phyloP scores from a whole-genome alignment of 2,888 invertebrate species.

The Hydroisotoma schaefferi region DNA sequence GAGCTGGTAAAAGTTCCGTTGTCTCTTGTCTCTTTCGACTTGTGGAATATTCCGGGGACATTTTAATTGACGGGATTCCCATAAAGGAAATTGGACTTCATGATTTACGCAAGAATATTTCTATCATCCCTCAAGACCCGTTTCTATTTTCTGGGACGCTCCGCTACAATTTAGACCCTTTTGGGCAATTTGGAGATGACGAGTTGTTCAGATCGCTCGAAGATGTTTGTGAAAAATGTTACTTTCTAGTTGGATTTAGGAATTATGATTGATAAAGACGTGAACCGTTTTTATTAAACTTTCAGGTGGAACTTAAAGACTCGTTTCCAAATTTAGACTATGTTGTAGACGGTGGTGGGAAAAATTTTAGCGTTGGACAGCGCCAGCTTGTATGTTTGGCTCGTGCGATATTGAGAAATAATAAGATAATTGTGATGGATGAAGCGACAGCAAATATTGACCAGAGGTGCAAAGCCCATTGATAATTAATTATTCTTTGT shows the following conservation, averaged over 20 bases:
- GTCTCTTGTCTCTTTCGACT: conserved; percentile 83
- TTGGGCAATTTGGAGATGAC: conserved; percentile 73
- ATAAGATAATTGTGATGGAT: too few species aligned
- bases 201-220: conserved; percentile 80
- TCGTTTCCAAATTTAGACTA: conserved; percentile 19
- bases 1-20: conserved; percentile 84
- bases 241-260: too few species aligned
- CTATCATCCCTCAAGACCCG: conserved; percentile 91
- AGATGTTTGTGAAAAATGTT: conserved; percentile 63
- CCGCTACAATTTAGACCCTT: conserved; percentile 86
- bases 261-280: too few species aligned
- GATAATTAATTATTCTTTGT: too few species aligned
- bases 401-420: too few species aligned
- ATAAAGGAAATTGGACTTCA: conserved; percentile 55
- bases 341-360: too few species aligned
- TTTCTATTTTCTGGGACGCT: conserved; percentile 82
- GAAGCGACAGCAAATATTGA: too few species aligned
- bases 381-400: too few species aligned
- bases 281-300: background rate
- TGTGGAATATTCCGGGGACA: conserved; percentile 79
- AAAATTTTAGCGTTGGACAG: too few species aligned
- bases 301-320: conserved; percentile 35
- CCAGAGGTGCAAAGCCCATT: too few species aligned
- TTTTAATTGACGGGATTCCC: conserved; percentile 75
- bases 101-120: conserved; percentile 73